Percentiles rank a stretch among this genome's conserved stretches.
Conservation (phyloP, 2,113 vertebrate species). For the Oncorhynchus clarkii region DNA sequence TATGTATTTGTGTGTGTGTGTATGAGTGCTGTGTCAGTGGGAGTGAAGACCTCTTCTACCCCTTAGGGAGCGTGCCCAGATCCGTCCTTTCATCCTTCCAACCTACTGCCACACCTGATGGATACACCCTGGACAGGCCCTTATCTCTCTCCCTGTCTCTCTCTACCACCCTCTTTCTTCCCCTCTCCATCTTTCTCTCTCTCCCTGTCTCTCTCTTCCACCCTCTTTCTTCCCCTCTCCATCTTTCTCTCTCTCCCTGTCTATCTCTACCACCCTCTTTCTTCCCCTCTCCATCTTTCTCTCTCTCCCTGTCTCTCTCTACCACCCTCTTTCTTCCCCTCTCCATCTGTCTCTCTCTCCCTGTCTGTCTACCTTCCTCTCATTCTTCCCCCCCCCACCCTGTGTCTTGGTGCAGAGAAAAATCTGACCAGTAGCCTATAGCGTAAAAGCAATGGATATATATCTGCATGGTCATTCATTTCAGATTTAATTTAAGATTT, state of each 20-base stretch:
- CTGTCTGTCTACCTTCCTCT: background rate
- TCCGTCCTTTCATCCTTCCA: slow-evolving; percentile 57
- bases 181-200: too few relatives aligned
- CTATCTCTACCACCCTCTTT: slow-evolving; percentile 21
- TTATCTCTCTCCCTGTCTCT: slow-evolving; percentile 15
- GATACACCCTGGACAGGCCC: slow-evolving; percentile 55
- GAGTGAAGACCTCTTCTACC: slow-evolving; percentile 50
- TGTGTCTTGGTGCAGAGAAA: too few relatives aligned
- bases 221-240: background rate
- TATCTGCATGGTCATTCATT: too few relatives aligned
- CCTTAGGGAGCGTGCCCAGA: slow-evolving; percentile 33
- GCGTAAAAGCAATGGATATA: too few relatives aligned
- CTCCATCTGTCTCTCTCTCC: background rate
- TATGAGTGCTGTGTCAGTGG: slow-evolving; percentile 33
- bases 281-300: background rate
- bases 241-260: slow-evolving; percentile 15
- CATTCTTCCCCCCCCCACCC: too few relatives aligned
- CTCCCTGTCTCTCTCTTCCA: too few relatives aligned
- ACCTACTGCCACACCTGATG: slow-evolving; percentile 55
- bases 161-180: too few relatives aligned
- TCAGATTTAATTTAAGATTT: too few relatives aligned
- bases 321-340: background rate
- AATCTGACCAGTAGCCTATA: too few relatives aligned
- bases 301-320: background rate
- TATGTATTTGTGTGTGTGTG: background rate